phyloP scores from a whole-genome alignment of 2,797 vertebrate genomes.

The Poecilia wingei region DNA sequence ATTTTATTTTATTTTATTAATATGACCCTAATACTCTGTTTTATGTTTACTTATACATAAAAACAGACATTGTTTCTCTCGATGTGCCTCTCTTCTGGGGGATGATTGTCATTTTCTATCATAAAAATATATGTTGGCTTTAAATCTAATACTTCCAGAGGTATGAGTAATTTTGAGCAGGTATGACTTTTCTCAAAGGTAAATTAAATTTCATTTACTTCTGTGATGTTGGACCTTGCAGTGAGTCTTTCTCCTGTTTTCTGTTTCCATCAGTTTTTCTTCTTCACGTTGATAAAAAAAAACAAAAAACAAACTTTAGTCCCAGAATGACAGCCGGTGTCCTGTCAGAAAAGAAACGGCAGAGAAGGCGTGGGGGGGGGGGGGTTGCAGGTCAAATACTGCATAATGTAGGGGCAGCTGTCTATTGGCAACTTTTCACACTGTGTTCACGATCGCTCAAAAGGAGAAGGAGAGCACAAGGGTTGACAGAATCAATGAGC shows the following conservation, averaged over 20 bases:
- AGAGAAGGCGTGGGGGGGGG: conserved; percentile 11
- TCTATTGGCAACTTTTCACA: conserved; percentile 71
- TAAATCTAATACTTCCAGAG: not conserved
- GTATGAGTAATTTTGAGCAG: not conserved
- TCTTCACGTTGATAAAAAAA: conserved; percentile 21
- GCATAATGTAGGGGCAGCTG: conserved; percentile 52
- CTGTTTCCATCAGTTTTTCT: conserved; percentile 56
- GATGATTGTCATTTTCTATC: not conserved
- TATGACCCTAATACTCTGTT: no score
- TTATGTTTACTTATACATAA: not conserved
- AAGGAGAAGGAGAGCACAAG: conserved; percentile 27
- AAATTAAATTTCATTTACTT: not conserved
- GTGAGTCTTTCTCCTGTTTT: conserved; percentile 11
- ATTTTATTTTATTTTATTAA: not conserved
- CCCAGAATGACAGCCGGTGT: conserved; percentile 57
- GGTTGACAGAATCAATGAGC: conserved; percentile 31
- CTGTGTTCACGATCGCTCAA: conserved; percentile 46
- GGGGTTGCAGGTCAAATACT: conserved; percentile 24
- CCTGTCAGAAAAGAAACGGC: conserved; percentile 58
- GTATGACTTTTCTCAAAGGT: not conserved
- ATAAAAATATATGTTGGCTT: not conserved
- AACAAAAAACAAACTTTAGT: conserved; percentile 56
- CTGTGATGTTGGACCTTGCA: conserved; percentile 18
- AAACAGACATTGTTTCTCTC: not conserved
- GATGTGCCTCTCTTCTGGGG: not conserved